A percentile compares a stretch with the other conserved stretches of the same genome.
Evolutionary conservation across 2,113 vertebrate genomes (phyloP).

Genomic region (Myrmecophaga tridactyla): DNA sequence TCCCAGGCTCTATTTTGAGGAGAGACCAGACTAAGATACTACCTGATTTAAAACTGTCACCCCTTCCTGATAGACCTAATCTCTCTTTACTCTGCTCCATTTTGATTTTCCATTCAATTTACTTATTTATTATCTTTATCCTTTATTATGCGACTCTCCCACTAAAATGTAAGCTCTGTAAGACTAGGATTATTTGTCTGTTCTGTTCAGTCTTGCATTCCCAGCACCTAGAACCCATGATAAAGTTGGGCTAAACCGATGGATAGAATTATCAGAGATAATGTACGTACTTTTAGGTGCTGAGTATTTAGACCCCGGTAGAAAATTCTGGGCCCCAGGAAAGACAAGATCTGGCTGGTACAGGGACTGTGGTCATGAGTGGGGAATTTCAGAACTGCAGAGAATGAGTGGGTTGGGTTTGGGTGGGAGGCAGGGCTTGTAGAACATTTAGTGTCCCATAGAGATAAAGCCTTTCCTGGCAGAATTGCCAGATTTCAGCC

Average conservation of each 20-base stretch:
- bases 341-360: not conserved
- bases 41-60: not conserved
- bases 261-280: not conserved
- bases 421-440: not conserved
- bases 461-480: not conserved
- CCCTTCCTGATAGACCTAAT: no score
- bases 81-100: not conserved
- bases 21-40: not conserved
- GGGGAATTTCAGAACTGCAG: not conserved
- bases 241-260: not conserved
- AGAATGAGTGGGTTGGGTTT: not conserved
- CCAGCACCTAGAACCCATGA: not conserved
- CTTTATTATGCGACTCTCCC: not conserved
- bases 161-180: not conserved
- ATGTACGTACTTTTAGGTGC: not conserved
- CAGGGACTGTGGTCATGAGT: not conserved
- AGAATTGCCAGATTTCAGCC: not conserved
- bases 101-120: not conserved
- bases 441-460: not conserved
- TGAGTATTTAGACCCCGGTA: not conserved
- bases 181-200: not conserved
- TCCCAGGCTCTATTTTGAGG: not conserved
- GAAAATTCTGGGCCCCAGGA: not conserved
- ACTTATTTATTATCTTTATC: not conserved
- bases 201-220: not conserved